phyloP scores from a whole-genome alignment of 2,888 invertebrate genomes.

The Hypselothyrea guttata region DNA sequence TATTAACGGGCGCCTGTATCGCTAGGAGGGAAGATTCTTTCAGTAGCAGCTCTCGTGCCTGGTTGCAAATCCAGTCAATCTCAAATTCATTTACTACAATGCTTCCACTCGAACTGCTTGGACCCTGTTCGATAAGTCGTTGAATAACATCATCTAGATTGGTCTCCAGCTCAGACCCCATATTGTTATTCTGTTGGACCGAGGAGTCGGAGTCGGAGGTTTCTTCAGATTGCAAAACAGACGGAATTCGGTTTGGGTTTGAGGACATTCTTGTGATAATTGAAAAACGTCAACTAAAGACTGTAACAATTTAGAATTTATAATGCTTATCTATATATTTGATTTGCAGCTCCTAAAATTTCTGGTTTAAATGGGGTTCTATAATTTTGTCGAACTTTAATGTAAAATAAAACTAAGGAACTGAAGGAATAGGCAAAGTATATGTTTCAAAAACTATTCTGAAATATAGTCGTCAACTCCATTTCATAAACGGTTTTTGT shows the following conservation, averaged over 20 bases:
- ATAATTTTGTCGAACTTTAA: no score
- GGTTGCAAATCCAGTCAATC: conserved; percentile 96
- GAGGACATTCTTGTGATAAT: conserved; percentile 21
- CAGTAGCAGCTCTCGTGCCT: conserved; percentile 98
- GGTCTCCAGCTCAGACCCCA: conserved; percentile 11
- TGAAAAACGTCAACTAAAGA: conserved; percentile 6
- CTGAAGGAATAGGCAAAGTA: no score
- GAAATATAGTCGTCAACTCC: no score
- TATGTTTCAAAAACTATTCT: no score
- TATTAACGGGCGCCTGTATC: conserved; percentile 98
- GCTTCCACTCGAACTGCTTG: conserved; percentile 88
- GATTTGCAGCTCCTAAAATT: conserved; percentile 14
- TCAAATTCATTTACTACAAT: conserved; percentile 98
- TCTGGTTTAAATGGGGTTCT: conserved; percentile 1
- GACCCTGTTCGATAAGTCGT: conserved; percentile 14
- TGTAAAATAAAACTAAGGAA: no score
- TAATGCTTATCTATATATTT: neutral
- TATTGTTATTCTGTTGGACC: neutral
- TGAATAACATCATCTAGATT: conserved; percentile 47
- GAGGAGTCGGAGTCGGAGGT: conserved; percentile 22
- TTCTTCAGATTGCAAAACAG: conserved; percentile 6
- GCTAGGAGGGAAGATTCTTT: conserved; percentile 98
- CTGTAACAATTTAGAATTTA: conserved; percentile 38
- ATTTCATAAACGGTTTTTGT: no score
- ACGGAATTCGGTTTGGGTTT: conserved; percentile 1